A percentile compares a stretch with the other conserved stretches of the same genome.
Evolutionary conservation across 2,113 vertebrate species (phyloP).

Genomic region (Barnardius zonarius): DNA sequence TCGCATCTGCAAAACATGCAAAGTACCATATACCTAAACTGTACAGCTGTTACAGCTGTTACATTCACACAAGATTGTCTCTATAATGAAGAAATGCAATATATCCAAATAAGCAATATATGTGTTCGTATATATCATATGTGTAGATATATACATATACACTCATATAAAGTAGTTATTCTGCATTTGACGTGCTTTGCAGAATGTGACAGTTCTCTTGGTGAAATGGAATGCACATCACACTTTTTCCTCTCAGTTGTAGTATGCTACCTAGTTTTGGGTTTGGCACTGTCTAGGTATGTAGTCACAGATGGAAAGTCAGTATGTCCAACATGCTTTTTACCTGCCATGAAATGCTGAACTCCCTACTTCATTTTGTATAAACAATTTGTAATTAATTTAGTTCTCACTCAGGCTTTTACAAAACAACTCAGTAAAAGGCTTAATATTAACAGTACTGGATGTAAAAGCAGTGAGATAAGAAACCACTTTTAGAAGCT

Average conservation of each 20-base stretch:
- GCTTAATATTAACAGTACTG: background rate
- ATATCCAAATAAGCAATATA: background rate
- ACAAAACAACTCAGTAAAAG: constrained; percentile 15
- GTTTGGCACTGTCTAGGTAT: background rate
- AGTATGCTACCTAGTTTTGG: background rate
- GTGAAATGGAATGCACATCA: background rate
- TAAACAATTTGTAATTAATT: constrained; percentile 1
- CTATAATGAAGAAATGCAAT: background rate
- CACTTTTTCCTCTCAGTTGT: background rate
- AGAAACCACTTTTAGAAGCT: no score
- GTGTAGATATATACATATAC: rapidly evolving
- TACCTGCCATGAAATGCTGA: background rate
- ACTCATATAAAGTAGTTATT: background rate
- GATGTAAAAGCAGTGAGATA: no score
- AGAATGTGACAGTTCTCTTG: background rate
- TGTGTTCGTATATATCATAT: background rate
- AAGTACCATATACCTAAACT: background rate
- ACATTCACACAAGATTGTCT: background rate
- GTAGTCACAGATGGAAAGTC: background rate
- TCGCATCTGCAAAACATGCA: background rate
- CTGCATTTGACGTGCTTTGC: background rate
- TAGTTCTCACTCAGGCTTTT: background rate
- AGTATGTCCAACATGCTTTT: background rate
- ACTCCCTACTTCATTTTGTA: background rate
- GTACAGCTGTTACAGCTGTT: background rate